Percentiles rank a stretch among this genome's conserved stretches.
Conservation (phyloP, 92 coral and sea anemone genomes). For the Zoanthus sansibaricus region DNA sequence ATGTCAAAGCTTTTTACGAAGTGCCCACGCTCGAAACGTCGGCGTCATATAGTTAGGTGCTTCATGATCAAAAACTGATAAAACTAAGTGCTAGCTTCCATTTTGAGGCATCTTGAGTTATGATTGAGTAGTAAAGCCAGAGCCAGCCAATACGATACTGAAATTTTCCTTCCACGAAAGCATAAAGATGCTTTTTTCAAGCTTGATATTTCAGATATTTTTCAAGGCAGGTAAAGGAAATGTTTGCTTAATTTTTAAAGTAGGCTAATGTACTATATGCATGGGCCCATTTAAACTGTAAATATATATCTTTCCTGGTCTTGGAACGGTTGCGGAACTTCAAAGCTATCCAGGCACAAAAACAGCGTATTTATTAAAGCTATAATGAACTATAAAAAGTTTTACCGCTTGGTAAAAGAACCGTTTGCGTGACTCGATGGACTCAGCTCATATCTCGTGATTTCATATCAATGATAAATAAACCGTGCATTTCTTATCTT, state of each 20-base stretch:
- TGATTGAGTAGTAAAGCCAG: too few relatives aligned
- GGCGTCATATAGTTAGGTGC: too few relatives aligned
- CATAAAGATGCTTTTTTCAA: background rate
- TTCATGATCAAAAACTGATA: too few relatives aligned
- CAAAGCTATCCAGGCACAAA: constrained; percentile 4
- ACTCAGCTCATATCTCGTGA: background rate
- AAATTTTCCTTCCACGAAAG: too few relatives aligned
- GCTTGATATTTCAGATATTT: background rate
- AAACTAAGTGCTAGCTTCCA: too few relatives aligned
- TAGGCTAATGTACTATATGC: background rate
- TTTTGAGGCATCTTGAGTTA: too few relatives aligned
- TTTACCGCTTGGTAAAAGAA: constrained; percentile 4
- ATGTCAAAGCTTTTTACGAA: background rate
- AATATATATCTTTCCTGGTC: background rate
- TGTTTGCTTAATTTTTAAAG: background rate
- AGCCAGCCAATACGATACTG: too few relatives aligned
- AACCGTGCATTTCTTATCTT: background rate
- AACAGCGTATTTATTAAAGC: background rate
- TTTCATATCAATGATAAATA: background rate
- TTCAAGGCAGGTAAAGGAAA: background rate
- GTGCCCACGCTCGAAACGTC: too few relatives aligned
- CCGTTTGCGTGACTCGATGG: constrained; percentile 3
- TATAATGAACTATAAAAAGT: background rate
- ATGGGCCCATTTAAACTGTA: background rate
- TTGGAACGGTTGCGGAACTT: background rate